Conservation (phyloP, 2,888 invertebrate species). For the Gnatocerus cornutus region DNA sequence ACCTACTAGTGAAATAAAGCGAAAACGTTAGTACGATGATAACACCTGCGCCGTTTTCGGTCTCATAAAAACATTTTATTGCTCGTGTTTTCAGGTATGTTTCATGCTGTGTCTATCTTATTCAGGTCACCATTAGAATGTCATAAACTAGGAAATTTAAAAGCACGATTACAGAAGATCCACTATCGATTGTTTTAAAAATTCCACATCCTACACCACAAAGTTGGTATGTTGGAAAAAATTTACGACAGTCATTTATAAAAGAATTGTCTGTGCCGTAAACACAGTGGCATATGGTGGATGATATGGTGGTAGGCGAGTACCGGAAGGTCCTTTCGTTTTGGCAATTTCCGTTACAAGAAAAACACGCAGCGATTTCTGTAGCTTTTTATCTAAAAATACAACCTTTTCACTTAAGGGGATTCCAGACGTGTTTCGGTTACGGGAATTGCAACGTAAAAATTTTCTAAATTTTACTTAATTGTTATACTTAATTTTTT, state of each 20-base stretch:
- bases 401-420: background rate
- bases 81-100: constrained; percentile 36
- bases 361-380: constrained; percentile 17
- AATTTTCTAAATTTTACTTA: no score
- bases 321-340: constrained; percentile 36
- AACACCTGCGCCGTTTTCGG: constrained; percentile 42
- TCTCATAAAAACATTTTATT: constrained; percentile 41
- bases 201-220: constrained; percentile 29
- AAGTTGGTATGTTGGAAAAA: constrained; percentile 18
- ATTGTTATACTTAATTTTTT: no score
- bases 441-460: no score
- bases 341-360: constrained; percentile 31
- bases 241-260: constrained; percentile 26
- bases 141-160: constrained; percentile 32
- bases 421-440: no score
- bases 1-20: constrained; percentile 41
- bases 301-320: background rate
- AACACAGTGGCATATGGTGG: constrained; percentile 29
- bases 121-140: constrained; percentile 39
- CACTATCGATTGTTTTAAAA: constrained; percentile 30
- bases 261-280: constrained; percentile 15
- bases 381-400: constrained; percentile 14
- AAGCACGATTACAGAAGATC: constrained; percentile 31
- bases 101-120: constrained; percentile 38
- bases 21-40: constrained; percentile 39